Conservation (phyloP, 2,797 vertebrate genomes). For the Onychomys arenicola region DNA sequence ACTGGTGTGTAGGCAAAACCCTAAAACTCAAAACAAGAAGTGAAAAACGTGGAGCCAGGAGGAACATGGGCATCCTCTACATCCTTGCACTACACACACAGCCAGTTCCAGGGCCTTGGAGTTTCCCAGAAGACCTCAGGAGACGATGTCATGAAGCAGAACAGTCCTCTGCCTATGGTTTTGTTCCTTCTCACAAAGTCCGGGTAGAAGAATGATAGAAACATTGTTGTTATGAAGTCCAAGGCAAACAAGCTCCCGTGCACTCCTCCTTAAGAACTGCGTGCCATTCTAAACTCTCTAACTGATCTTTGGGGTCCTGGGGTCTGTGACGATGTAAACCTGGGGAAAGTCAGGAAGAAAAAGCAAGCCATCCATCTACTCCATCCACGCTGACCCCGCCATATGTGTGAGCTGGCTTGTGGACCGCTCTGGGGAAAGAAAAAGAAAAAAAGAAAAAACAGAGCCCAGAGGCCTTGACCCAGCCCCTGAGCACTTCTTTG, state of each 20-base stretch:
- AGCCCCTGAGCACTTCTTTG: constrained; percentile 16
- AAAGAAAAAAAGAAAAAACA: neutral
- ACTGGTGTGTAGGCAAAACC: constrained; percentile 59
- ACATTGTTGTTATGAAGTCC: neutral
- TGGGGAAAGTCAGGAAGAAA: neutral
- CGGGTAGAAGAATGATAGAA: neutral
- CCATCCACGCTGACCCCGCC: neutral
- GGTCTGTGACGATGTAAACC: neutral
- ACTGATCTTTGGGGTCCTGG: neutral
- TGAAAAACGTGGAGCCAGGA: constrained; percentile 65
- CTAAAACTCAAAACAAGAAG: constrained; percentile 80
- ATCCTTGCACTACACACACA: neutral
- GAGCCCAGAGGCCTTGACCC: neutral
- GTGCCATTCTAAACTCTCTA: constrained; percentile 36
- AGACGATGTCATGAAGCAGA: neutral
- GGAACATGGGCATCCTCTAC: constrained; percentile 16
- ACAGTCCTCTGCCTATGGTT: neutral
- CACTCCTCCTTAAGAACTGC: neutral
- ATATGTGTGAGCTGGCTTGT: neutral
- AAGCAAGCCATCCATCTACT: neutral
- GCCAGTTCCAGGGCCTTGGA: neutral
- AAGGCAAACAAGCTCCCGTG: neutral
- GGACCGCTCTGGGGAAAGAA: neutral
- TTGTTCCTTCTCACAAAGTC: constrained; percentile 17
- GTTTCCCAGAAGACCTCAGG: neutral